Conservation (phyloP, 2,797 vertebrate species). For the Crossoptilon crossoptilon region DNA sequence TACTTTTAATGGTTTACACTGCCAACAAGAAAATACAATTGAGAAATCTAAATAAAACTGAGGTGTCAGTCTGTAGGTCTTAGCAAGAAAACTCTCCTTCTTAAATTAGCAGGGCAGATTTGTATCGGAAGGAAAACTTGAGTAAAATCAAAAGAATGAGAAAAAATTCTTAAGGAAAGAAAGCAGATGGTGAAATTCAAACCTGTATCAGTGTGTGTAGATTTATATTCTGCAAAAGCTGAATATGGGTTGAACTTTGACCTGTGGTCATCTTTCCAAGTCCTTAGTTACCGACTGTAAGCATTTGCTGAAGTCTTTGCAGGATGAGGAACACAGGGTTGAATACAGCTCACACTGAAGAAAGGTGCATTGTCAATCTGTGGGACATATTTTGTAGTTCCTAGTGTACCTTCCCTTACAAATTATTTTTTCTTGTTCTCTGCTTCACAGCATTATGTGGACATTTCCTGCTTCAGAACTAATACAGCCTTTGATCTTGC, state of each 20-base stretch:
- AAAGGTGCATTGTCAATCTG: background rate
- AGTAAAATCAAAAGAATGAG: background rate
- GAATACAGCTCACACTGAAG: background rate
- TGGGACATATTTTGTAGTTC: background rate
- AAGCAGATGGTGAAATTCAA: background rate
- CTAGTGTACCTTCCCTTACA: background rate
- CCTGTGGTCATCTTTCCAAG: background rate
- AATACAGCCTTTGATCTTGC: background rate
- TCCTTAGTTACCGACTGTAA: background rate
- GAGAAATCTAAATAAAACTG: background rate
- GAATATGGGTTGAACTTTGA: background rate
- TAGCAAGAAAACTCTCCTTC: background rate
- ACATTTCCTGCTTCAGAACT: constrained; percentile 5
- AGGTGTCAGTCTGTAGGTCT: background rate
- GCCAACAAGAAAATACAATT: background rate
- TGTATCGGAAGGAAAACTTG: background rate
- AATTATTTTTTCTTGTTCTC: background rate
- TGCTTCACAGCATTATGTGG: background rate
- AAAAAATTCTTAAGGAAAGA: background rate
- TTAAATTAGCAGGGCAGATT: background rate
- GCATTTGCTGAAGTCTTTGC: background rate
- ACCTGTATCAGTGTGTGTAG: background rate
- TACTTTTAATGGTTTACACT: background rate
- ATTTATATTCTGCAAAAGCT: background rate
- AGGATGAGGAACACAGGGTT: background rate